phyloP scores from a whole-genome alignment of 1,140 invertebrate genomes.

The Oscheius sp. region DNA sequence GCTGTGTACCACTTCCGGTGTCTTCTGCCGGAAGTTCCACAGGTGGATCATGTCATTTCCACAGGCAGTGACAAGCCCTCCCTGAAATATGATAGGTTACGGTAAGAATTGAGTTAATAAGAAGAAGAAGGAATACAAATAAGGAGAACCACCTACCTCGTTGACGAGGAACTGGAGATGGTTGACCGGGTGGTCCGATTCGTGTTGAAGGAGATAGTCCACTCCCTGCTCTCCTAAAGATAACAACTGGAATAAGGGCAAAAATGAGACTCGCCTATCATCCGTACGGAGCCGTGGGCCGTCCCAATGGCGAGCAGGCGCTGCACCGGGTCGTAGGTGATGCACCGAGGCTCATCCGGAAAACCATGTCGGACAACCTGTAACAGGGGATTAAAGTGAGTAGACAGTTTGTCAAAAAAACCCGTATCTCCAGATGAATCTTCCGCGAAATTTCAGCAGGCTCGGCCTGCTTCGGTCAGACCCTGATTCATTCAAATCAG shows the following conservation, averaged over 20 bases:
- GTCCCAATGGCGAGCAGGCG: conserved; percentile 92
- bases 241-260: background rate
- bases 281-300: conserved; percentile 86
- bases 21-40: conserved; percentile 94
- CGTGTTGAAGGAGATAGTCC: conserved; percentile 84
- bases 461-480: no score
- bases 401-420: background rate
- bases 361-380: conserved; percentile 77
- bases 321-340: conserved; percentile 96
- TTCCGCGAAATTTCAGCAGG: no score
- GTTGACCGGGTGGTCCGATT: conserved; percentile 68
- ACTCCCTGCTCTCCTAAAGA: conserved; percentile 83
- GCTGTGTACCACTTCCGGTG: conserved; percentile 71
- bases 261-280: conserved; percentile 69
- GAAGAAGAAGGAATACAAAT: background rate
- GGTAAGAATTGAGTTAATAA: background rate
- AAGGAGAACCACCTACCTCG: conserved; percentile 69
- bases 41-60: conserved; percentile 90
- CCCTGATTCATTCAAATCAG: no score
- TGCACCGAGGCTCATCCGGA: conserved; percentile 89
- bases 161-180: conserved; percentile 91
- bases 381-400: no score
- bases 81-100: conserved; percentile 64
- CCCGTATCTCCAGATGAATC: background rate
- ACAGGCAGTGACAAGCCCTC: conserved; percentile 85